Percentiles rank a stretch among this genome's conserved stretches.
Evolutionary conservation across 92 coral and sea anemone genomes (phyloP).

Genomic region (Zoanthus gigantus): DNA sequence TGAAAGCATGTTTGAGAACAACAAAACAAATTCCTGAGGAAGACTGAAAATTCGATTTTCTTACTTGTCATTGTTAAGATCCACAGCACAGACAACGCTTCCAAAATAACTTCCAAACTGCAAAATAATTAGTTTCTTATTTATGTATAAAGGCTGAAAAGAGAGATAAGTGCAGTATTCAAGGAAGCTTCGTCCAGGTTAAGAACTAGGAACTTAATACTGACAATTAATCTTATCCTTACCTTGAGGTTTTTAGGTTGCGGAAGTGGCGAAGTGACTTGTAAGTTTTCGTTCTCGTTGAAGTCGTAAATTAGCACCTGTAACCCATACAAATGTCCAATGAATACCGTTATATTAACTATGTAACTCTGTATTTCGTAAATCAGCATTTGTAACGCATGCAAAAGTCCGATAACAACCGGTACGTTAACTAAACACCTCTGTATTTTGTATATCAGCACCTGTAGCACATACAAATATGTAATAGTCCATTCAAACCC

Average conservation of each 20-base stretch:
- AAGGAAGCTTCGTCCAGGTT: not conserved
- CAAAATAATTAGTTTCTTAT: not conserved
- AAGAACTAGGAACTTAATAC: not conserved
- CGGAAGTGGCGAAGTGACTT: conserved; percentile 79
- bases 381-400: conserved; percentile 60
- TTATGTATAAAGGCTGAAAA: not conserved
- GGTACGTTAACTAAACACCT: not conserved
- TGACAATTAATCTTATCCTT: not conserved
- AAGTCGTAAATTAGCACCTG: conserved; percentile 73
- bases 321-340: not conserved
- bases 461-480: no score
- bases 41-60: not conserved
- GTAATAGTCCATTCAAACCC: no score
- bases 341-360: not conserved
- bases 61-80: conserved; percentile 84
- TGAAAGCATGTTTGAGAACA: no score
- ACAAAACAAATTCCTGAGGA: not conserved
- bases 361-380: no score
- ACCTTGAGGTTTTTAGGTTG: conserved; percentile 83
- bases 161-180: not conserved
- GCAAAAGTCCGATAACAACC: not conserved
- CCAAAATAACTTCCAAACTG: conserved; percentile 89
- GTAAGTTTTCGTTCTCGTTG: conserved; percentile 22
- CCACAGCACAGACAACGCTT: conserved; percentile 85
- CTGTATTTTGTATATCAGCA: no score